These are phyloP conservation scores for Pan troglodytes DNA, from an alignment of 2,113 vertebrate genomes.

Conservation along the genomic window NHGRI_mPanTro3-v2.1_pri NC_072402.2:79520501-79521000, in stretches of 20 bases:
- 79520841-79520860: neutral
- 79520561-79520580: neutral
- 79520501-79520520: neutral
- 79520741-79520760: neutral
- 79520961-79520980: neutral
- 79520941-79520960: neutral
- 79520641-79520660: neutral
- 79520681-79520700: neutral
- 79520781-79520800: neutral
- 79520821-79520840: neutral
- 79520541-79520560: neutral
- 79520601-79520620: neutral
- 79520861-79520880: neutral
- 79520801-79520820: neutral
- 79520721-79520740: neutral
- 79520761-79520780: neutral
- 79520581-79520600: neutral
- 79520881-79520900: neutral
- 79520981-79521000: neutral
- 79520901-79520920: neutral
- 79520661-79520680: neutral
- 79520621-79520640: neutral
- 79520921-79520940: neutral
- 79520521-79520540: neutral
- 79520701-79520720: neutral